Evolutionary conservation across 1,140 invertebrate species (phyloP), one percentile per base, ranked within the genome.

Genomic region (Halyomorpha halys): DNA sequence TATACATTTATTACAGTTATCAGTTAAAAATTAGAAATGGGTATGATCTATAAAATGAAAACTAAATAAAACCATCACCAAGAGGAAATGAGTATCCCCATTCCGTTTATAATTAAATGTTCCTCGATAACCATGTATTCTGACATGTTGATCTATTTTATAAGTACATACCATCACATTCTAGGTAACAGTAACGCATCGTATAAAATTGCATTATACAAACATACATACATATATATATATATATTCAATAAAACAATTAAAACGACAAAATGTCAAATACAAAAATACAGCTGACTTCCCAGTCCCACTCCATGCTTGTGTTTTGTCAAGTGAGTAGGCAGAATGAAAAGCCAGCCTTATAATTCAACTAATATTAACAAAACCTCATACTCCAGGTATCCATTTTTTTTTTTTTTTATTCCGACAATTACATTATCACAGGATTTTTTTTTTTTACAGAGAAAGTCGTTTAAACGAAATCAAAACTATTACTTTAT

Each of bases 291-390:
- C 1, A 56, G 64, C 59, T 56, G 51, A 62, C 62, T 65, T 65
- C 44, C 60, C 64, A 65, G 64, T 65, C 47, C 59, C 23, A 65
- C 64, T 65, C 64, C 23, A 19, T 18, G 14, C 30, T 63, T 49
- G 44, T 25, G 19, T 62, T 62, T 53, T 23, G 15, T 61, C 23
- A n/a, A 21, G 62, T 51, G 64, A 65, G 64, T 65, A 53, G 47
- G 44, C 30, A 53, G 27, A 65, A 65, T 65, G 64, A 65, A 62
- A 65, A 65, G 62, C 16, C 59, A 56, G 59, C 64, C n/a, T 49
- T 44, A 18, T 45, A 27, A 15, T 47, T 44, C 44, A 15, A 39
- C 30, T 25, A 27, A 63, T 63, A 25, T 25, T 51, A 53, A 63
- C 23, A n/a, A 63, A 62, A 19, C 8, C 27, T 27, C 19, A 53